Conservation (phyloP, 2,113 vertebrate species). For the Gallinago media region DNA sequence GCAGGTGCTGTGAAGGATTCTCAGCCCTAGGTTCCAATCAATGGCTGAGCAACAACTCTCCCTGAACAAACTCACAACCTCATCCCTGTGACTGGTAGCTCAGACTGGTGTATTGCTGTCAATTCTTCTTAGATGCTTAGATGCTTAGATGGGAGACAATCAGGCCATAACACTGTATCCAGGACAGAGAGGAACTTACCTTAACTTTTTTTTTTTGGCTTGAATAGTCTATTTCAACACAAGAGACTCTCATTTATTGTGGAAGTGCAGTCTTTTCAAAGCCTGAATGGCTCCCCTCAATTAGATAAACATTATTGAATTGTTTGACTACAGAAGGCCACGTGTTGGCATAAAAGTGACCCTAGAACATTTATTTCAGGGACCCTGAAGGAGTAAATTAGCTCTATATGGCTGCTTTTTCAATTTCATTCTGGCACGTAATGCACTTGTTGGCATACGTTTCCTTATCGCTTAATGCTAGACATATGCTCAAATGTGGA, state of each 20-base stretch:
- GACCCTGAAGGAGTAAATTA: background rate
- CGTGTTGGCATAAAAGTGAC: background rate
- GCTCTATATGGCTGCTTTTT: background rate
- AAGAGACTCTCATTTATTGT: background rate
- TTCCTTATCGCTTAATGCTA: background rate
- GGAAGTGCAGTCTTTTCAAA: background rate
- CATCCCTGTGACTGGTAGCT: background rate
- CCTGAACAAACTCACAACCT: conserved; percentile 2
- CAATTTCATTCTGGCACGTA: background rate
- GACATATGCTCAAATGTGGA: background rate
- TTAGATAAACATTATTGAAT: background rate
- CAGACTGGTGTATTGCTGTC: background rate
- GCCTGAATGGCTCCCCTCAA: background rate
- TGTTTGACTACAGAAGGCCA: background rate
- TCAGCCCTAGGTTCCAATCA: background rate
- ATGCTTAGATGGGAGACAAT: background rate
- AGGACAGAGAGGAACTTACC: background rate
- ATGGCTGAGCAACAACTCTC: background rate
- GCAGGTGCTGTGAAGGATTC: background rate
- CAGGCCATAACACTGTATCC: background rate
- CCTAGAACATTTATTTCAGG: background rate
- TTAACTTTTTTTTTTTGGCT: background rate
- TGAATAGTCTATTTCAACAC: background rate
- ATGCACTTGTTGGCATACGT: background rate
- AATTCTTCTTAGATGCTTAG: background rate